Percentiles rank a stretch among this genome's conserved stretches.
Conservation (phyloP, 2,888 invertebrate genomes). For the Lasioglossum villosulum region DNA sequence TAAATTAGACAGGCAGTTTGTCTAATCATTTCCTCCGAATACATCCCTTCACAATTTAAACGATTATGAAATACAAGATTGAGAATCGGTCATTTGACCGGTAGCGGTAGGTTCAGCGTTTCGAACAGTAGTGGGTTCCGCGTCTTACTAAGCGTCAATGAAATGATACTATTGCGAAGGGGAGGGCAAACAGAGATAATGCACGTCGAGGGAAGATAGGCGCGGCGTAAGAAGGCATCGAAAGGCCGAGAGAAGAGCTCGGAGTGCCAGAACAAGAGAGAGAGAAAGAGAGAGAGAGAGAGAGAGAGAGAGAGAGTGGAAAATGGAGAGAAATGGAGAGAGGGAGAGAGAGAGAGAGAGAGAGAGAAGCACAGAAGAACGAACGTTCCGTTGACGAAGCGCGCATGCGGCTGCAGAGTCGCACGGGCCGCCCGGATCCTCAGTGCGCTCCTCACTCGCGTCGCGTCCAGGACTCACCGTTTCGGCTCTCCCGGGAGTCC, state of each 20-base stretch:
- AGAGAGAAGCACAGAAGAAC: too few relatives aligned
- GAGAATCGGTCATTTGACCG: too few relatives aligned
- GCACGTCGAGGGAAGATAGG: background rate
- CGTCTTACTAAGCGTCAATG: background rate
- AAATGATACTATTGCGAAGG: background rate
- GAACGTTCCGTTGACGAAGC: background rate
- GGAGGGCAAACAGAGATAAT: background rate
- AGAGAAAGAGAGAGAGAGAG: background rate
- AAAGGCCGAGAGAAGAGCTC: constrained; percentile 5
- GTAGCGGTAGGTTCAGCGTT: too few relatives aligned
- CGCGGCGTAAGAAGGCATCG: background rate
- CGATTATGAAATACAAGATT: too few relatives aligned
- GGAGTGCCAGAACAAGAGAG: background rate
- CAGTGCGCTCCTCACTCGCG: constrained; percentile 81
- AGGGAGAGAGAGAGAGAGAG: background rate
- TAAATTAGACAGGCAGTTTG: too few relatives aligned
- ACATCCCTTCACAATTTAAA: too few relatives aligned
- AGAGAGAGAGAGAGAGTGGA: background rate
- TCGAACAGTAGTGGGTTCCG: too few relatives aligned
- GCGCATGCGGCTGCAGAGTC: constrained; percentile 76
- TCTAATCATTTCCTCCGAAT: too few relatives aligned
- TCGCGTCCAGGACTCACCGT: constrained; percentile 72
- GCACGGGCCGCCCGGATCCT: constrained; percentile 79
- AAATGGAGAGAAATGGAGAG: background rate
- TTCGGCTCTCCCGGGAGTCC: constrained; percentile 55